Conservation (phyloP, 2,888 invertebrate genomes). For the Brassicogethes aeneus region DNA sequence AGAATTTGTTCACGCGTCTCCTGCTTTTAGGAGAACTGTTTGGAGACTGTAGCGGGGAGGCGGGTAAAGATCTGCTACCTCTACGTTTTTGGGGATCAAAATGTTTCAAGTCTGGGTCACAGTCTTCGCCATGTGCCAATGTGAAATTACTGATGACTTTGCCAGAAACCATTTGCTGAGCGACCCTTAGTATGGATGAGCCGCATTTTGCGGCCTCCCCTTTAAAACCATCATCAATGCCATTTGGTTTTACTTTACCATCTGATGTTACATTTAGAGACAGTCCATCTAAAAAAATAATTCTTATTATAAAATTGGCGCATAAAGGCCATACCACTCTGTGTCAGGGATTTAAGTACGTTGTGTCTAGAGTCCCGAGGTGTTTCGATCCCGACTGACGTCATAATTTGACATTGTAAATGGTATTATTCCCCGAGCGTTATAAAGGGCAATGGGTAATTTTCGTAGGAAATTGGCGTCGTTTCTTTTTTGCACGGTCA, state of each 20-base stretch:
- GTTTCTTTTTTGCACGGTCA: too few species aligned
- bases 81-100: conserved; percentile 44
- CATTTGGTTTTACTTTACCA: conserved; percentile 46
- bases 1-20: conserved; percentile 52
- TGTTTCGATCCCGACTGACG: too few species aligned
- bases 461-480: too few species aligned
- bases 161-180: conserved; percentile 49
- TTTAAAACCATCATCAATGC: conserved; percentile 63
- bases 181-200: conserved; percentile 50
- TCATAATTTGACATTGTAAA: too few species aligned
- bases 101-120: conserved; percentile 26
- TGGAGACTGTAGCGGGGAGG: conserved; percentile 58
- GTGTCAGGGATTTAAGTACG: too few species aligned
- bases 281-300: too few species aligned
- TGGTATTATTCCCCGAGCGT: too few species aligned
- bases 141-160: conserved; percentile 38
- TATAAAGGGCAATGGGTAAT: too few species aligned
- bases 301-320: too few species aligned
- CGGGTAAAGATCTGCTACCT: conserved; percentile 64
- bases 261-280: conserved; percentile 14
- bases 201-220: conserved; percentile 62
- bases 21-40: conserved; percentile 49
- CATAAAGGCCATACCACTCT: too few species aligned
- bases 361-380: too few species aligned
- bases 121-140: conserved; percentile 21